Evolutionary conservation across 1,140 invertebrate genomes (phyloP), one percentile per base, ranked within the genome.

Genomic region (Fopius arisanus): DNA sequence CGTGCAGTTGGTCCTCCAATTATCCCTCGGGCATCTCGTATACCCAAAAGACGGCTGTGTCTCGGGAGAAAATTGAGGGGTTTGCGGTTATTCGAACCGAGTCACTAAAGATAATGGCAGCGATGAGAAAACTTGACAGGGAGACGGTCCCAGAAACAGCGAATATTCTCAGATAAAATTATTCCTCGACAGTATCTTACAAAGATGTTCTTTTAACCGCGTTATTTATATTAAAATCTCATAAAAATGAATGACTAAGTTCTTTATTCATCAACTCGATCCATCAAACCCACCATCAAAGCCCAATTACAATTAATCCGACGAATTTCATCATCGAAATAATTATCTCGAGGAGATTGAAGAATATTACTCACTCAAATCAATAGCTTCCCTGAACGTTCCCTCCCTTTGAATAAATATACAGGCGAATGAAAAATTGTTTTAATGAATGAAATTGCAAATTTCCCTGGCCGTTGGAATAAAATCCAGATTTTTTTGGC

Each of bases 1-100:
- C 41, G 40, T 69, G 28, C 48, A 70, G 54, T 70, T 59, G 68
- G 68, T 62, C 68, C 19, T 29, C 29, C 48, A 70, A 70, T 70
- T 70, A 70, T 70, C 68, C 48, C 43, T n/a, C 16, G 67, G 16
- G 28, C 9, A 7, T n/a, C 62, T 31, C 14, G 28, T 29, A 33
- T 31, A 65, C 28, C n/a, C 28, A 41, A 26, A 19, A 70, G n/a
- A 12, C 28, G 16, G 23, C n/a, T 12, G 51, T 16, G n/a, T 6
- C 68, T 12, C 23, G 68, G 23, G 40, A 40, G 31, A 70, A 70
- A 69, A 69, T 69, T 70, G 48, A 33, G 33, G 48, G 68, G 68
- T 62, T 62, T 70, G 68, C 21, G 68, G 68, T 70, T 62, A 68
- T 68, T 68, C 41, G 2, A 26, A 51, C 67, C 67, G 41, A 68